Percentiles rank a stretch among this genome's conserved stretches.
phyloP scores from a whole-genome alignment of 2,113 vertebrate genomes.

The Trogon surrucura region DNA sequence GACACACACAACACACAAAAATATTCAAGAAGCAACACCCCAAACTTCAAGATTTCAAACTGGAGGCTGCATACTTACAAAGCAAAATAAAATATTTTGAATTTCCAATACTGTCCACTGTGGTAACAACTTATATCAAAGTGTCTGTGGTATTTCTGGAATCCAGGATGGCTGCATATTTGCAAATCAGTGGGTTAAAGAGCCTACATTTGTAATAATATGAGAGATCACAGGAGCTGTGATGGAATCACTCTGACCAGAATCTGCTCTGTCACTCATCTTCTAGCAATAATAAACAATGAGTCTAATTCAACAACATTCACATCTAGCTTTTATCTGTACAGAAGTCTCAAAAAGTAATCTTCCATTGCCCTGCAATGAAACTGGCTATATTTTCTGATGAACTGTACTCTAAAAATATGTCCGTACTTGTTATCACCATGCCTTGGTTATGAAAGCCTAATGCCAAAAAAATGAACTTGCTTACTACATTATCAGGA shows the following conservation, averaged over 20 bases:
- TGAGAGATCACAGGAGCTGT: not conserved
- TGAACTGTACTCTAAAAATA: slow-evolving; percentile 60
- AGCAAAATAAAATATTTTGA: not conserved
- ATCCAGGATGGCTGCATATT: slow-evolving; percentile 1
- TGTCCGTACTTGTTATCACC: slow-evolving; percentile 63
- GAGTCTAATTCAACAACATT: slow-evolving; percentile 38
- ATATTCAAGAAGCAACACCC: not conserved
- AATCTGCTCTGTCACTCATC: slow-evolving; percentile 58
- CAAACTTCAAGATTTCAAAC: not conserved
- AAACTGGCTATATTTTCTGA: slow-evolving; percentile 51
- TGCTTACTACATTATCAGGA: slow-evolving; percentile 71
- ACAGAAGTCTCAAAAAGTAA: slow-evolving; percentile 43
- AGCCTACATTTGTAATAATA: not conserved
- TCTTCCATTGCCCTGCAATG: slow-evolving; percentile 59
- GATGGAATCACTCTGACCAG: slow-evolving; percentile 35
- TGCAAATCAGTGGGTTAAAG: slow-evolving; percentile 3
- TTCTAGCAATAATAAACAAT: slow-evolving; percentile 35
- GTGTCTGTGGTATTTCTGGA: not conserved
- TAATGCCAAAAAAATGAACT: slow-evolving; percentile 72
- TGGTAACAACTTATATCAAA: not conserved
- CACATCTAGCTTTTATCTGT: slow-evolving; percentile 50
- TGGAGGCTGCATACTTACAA: not conserved
- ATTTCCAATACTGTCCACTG: not conserved
- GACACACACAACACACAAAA: not conserved
- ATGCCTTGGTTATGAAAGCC: slow-evolving; percentile 65